Evolutionary conservation across 2,113 vertebrate species (phyloP), one percentile per base, ranked within the genome.

Genomic region (Synodontis membranacea): DNA sequence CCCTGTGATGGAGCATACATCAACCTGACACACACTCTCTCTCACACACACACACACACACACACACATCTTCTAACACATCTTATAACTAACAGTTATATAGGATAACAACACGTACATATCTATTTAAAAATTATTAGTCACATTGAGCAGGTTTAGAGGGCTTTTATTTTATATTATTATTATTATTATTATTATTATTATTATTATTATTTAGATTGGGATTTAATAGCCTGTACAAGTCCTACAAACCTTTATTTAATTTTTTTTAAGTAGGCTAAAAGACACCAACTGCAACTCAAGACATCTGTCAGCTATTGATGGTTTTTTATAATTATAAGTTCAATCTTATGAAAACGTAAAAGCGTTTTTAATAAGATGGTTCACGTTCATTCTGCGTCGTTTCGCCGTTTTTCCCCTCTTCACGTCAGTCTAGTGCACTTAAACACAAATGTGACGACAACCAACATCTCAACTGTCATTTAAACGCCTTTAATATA

Each of bases 401-500:
- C 2, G 34, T 39, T 39, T 70, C 19, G 17, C 1, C 2, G 15
- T 72, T 44, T 74, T 11, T n/a, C n/a, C n/a, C n/a, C 39, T 28
- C 25, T 75, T 75, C 74, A 48, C 25, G 15, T 46, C 4, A n/a
- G n/a, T 34, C n/a, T 34, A 34, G 46, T 76, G 44, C 74, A 79
- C 48, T 56, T 80, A 11, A 25, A 56, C 31, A 80, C 50, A 80
- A 31, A 78, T 31, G 14, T 17, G n/a, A 78, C 46, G 46, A 78
- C 46, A 50, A 28, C 25, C 31, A 60, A 62, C 34, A 82, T 15
- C 23, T 60, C 17, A 46, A 1, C 39, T 50, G 81, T 82, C 58
- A 83, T n/a, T 83, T 83, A 28, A 46, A 83, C 48, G 21, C 64
- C 48, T 83, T 83, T 83, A 83, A 83, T 83, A 50, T 68, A 83